phyloP scores from a whole-genome alignment of 1,140 invertebrate species.

The Lepidurus couesii region DNA sequence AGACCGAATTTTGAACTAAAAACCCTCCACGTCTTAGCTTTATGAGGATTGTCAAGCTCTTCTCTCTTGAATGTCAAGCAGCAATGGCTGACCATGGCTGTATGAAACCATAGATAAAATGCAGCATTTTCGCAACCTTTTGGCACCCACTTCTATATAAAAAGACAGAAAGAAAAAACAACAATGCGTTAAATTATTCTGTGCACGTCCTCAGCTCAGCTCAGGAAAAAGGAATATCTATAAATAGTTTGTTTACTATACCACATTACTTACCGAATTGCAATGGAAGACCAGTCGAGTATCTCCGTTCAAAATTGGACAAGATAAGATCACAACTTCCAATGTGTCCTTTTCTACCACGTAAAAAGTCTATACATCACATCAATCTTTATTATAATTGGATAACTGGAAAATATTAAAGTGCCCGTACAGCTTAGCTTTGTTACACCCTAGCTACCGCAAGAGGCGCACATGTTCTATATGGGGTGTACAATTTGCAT shows the following conservation, averaged over 20 bases:
- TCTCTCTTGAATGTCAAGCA: conserved; percentile 45
- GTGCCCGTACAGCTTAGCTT: conserved; percentile 26
- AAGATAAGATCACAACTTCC: conserved; percentile 39
- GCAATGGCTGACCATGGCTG: conserved; percentile 48
- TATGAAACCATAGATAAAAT: conserved; percentile 56
- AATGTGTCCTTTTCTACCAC: conserved; percentile 44
- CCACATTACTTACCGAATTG: conserved; percentile 42
- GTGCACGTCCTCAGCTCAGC: no score
- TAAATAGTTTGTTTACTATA: no score
- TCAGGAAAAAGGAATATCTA: no score
- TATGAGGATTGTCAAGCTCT: conserved; percentile 54
- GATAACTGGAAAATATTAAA: conserved; percentile 18
- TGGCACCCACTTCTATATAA: conserved; percentile 47
- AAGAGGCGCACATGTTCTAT: no score
- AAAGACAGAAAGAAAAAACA: conserved; percentile 29
- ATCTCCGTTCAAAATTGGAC: conserved; percentile 46
- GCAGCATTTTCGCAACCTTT: conserved; percentile 52
- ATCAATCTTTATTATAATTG: conserved; percentile 31
- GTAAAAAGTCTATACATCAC: conserved; percentile 36
- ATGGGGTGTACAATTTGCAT: no score
- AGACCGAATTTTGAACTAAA: conserved; percentile 47
- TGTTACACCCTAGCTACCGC: background rate
- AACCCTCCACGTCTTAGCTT: conserved; percentile 48
- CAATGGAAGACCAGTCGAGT: conserved; percentile 48
- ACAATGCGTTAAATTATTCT: background rate